Conservation (phyloP, 1,140 invertebrate species). For the silkworm (Bombyx mori) region ASM3026992v2 NC_085111.1:6918501-6919000, state of each 20-base stretch:
- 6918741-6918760: constrained; percentile 8
- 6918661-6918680: too few species aligned
- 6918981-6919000: not conserved
- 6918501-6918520: too few species aligned
- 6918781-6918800: constrained; percentile 26
- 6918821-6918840: constrained; percentile 46
- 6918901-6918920: constrained; percentile 16
- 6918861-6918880: constrained; percentile 37
- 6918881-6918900: constrained; percentile 20
- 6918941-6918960: constrained; percentile 5
- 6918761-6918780: constrained; percentile 30
- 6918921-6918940: constrained; percentile 10
- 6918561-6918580: too few species aligned
- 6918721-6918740: constrained; percentile 32
- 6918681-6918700: too few species aligned
- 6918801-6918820: constrained; percentile 31
- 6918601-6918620: too few species aligned
- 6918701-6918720: too few species aligned
- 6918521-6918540: too few species aligned
- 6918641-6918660: too few species aligned
- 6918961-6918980: constrained; percentile 1
- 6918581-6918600: too few species aligned
- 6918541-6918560: too few species aligned
- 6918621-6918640: too few species aligned
- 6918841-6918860: constrained; percentile 46